Base-by-base conservation (phyloP, 1,140 invertebrate genomes). In the Drosophila parvula region DNA sequence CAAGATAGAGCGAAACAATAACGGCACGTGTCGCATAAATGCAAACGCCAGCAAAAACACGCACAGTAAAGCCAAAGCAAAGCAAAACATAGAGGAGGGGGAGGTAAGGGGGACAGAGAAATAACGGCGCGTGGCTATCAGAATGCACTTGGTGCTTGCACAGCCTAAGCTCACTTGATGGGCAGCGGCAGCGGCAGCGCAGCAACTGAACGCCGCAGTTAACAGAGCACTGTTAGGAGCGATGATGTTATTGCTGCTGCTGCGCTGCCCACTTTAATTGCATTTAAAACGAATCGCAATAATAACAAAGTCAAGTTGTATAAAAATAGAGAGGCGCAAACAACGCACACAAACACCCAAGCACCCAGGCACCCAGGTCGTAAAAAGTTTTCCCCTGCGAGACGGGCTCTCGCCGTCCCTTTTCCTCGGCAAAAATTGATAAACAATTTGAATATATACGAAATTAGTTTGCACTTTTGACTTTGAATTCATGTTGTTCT, bases 401-500 rank as follows among this genome's bases (percentile, higher is more conserved):
- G 60, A 28, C 16, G 10, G 18, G 4, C 58, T 28, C 60, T 34
- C 14, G 9, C 45, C 32, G 5, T 50, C 16, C 38, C 38, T 55
- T 48, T 51, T 62, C 16, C 30, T 11, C 18, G 9, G 22, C 41
- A 30, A 28, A 62, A 56, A 74, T 75, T 57, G 40, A 79, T 77
- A 69, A 74, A 84, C 76, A 77, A 79, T 78, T 74, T 74, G 27
- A 61, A 74, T 70, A 76, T 61, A 69, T 41, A 67, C 16, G 16
- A 81, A 64, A 73, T 79, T 59, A 77, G 57, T 82, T 82, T 78
- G 63, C 77, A 74, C 74, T 84, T 85, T 84, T 79, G 73, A 76
- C 80, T 71, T 83, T 83, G 80, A 70, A 67, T 74, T 68, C 40
- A 27, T 67, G 55, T 50, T 57, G 38, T 22, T 60, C 18, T 11